Percentiles rank a stretch among this genome's conserved stretches.
phyloP scores from a whole-genome alignment of 30 jellyfish, hydroid and myxozoan genomes.

The Turritopsis dohrnii region DNA sequence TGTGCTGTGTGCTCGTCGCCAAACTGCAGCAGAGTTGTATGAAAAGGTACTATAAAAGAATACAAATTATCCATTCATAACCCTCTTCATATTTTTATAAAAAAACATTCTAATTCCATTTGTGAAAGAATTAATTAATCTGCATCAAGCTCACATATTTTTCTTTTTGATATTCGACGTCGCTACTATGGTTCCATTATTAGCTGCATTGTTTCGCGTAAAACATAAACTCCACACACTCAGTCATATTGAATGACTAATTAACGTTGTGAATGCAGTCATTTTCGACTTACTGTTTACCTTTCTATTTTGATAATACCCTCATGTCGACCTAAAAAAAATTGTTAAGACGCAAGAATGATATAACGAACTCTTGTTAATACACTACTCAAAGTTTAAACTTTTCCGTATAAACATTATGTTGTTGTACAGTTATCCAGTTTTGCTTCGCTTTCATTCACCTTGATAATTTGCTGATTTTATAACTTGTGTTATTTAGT shows the following conservation, averaged over 20 bases:
- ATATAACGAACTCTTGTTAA: too few relatives aligned
- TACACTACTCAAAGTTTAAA: too few relatives aligned
- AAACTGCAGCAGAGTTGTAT: constrained; percentile 13
- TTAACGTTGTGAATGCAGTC: background rate
- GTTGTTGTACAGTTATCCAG: too few relatives aligned
- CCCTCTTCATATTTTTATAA: background rate
- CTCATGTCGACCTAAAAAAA: too few relatives aligned
- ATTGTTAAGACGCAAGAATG: too few relatives aligned
- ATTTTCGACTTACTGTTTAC: background rate
- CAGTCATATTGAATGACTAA: background rate
- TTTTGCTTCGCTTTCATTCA: too few relatives aligned
- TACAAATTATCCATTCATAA: background rate
- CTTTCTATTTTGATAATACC: too few relatives aligned
- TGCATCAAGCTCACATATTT: background rate
- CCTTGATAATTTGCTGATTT: too few relatives aligned
- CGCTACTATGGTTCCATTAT: background rate
- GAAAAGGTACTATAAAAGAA: background rate
- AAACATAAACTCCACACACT: background rate
- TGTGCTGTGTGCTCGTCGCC: constrained; percentile 16
- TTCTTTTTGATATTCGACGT: background rate
- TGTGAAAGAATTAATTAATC: background rate
- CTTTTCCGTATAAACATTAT: too few relatives aligned
- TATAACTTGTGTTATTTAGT: too few relatives aligned
- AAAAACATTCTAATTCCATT: background rate
- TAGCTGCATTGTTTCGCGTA: background rate